phyloP scores from a whole-genome alignment of 2,797 vertebrate genomes.

The Ctenopoma multispine region DNA sequence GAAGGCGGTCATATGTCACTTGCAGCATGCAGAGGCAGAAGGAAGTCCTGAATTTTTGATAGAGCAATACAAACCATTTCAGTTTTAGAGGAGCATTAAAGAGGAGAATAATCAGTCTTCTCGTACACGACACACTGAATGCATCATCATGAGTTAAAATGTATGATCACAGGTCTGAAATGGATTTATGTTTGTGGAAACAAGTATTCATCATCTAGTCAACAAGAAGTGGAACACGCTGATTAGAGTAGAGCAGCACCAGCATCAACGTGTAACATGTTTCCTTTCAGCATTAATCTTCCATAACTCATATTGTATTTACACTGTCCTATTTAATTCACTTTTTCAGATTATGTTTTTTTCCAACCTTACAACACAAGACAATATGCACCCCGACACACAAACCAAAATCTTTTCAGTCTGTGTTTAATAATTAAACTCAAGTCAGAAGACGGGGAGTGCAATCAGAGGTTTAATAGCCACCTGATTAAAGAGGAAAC shows the following conservation, averaged over 20 bases:
- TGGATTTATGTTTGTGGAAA: conserved; percentile 48
- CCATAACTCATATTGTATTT: conserved; percentile 30
- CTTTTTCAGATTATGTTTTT: conserved; percentile 14
- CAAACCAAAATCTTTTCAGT: conserved; percentile 43
- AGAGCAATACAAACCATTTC: conserved; percentile 16
- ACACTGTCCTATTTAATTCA: conserved; percentile 24
- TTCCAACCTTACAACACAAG: conserved; percentile 14
- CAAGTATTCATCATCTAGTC: conserved; percentile 62
- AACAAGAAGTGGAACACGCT: conserved; percentile 47
- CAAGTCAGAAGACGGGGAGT: conserved; percentile 70
- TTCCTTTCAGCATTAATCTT: conserved; percentile 14
- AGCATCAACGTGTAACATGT: conserved; percentile 4
- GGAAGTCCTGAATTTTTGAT: conserved; percentile 31
- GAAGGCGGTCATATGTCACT: conserved; percentile 63
- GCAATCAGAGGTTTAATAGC: conserved; percentile 82
- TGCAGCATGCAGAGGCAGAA: conserved; percentile 34
- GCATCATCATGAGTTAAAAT: conserved; percentile 31
- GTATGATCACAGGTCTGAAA: conserved; percentile 54
- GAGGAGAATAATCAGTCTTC: background rate
- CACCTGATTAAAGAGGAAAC: conserved; percentile 83
- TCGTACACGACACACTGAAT: background rate
- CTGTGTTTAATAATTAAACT: conserved; percentile 67
- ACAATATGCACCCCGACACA: conserved; percentile 25
- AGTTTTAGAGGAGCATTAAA: conserved; percentile 6
- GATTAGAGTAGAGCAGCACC: conserved; percentile 28